Percentiles rank a stretch among this genome's conserved stretches.
phyloP scores from a whole-genome alignment of 2,113 vertebrate genomes.

The Phocoena sinus region DNA sequence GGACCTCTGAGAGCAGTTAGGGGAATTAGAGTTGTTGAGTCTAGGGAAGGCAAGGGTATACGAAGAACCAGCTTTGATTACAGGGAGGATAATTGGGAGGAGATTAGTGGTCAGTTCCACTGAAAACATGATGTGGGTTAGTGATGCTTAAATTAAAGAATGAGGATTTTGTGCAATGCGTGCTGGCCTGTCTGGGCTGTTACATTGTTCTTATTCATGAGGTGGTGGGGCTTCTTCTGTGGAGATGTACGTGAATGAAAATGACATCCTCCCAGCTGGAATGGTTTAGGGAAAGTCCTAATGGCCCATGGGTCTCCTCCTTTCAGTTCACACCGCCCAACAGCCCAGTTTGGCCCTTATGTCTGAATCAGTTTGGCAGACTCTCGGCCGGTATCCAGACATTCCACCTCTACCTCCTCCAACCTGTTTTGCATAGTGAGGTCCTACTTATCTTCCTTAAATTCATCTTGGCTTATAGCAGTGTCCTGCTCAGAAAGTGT shows the following conservation, averaged over 20 bases:
- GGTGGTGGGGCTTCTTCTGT: not conserved
- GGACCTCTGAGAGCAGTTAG: constrained; percentile 1
- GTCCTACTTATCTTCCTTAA: not conserved
- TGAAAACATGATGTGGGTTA: not conserved
- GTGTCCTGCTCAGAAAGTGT: not conserved
- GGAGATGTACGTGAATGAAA: constrained; percentile 45
- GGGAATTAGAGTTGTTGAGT: constrained; percentile 21
- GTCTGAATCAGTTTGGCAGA: not conserved
- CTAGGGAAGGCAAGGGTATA: not conserved
- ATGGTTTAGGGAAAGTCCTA: constrained; percentile 22
- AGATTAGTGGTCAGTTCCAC: constrained; percentile 29
- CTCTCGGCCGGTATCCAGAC: not conserved
- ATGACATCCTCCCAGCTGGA: not conserved
- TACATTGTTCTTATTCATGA: not conserved
- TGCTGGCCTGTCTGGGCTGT: not conserved
- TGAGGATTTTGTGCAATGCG: not conserved
- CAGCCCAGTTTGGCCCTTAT: not conserved
- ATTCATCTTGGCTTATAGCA: not conserved
- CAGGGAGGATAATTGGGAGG: not conserved
- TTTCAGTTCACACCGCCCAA: not conserved
- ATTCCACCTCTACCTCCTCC: not conserved
- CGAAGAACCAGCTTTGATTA: not conserved
- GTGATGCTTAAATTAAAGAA: not conserved
- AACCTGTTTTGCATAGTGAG: not conserved
- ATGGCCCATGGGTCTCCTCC: not conserved